Evolutionary conservation across 2,797 vertebrate species (phyloP).

Genomic region (Oreortyx pictus): DNA sequence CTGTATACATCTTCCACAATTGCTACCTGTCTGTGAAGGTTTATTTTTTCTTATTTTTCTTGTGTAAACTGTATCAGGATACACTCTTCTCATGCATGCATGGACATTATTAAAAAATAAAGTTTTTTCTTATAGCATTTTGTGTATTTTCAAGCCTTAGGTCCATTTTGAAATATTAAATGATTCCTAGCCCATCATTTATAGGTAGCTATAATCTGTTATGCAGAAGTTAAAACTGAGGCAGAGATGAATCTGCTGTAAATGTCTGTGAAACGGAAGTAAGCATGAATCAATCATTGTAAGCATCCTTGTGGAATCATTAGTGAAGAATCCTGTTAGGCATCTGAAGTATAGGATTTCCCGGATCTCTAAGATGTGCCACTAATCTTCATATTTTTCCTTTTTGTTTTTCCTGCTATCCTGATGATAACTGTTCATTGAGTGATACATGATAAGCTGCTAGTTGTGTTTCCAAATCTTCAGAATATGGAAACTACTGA

Average conservation of each 20-base stretch:
- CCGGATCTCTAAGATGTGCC: neutral
- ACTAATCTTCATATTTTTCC: neutral
- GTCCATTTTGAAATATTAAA: neutral
- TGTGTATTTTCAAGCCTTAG: neutral
- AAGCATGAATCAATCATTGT: slow-evolving; percentile 8
- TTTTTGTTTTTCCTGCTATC: neutral
- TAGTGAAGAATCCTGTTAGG: neutral
- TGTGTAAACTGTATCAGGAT: neutral
- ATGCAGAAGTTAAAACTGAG: neutral
- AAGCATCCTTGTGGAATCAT: neutral
- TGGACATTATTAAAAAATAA: neutral
- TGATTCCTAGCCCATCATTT: neutral
- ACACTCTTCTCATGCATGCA: neutral
- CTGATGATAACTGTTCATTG: neutral
- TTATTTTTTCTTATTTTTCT: neutral
- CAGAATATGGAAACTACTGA: neutral
- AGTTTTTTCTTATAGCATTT: neutral
- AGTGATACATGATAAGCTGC: neutral
- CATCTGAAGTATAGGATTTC: neutral
- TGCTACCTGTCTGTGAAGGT: neutral
- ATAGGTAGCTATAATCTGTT: neutral
- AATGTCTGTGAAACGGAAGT: neutral
- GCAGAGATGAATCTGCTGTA: neutral
- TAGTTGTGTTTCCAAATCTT: neutral
- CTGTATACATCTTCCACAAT: neutral